These are phyloP conservation scores for Arctocebus calabarensis DNA, from an alignment of 2,797 vertebrate species.

Conservation along the genomic window DNA sequence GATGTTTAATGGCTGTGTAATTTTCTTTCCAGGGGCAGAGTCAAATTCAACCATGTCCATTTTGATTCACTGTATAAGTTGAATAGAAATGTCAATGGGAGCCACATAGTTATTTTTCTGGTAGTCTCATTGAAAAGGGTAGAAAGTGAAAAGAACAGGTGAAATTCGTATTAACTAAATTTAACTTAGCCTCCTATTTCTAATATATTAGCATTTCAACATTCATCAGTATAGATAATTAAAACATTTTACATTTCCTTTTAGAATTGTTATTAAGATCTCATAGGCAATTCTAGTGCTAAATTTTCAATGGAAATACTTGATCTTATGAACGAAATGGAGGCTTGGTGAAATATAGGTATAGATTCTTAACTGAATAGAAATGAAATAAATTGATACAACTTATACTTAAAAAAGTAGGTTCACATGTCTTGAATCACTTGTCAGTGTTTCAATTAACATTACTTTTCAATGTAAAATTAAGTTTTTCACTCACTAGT, in stretches of 20 bases:
- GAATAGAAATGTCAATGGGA: neutral
- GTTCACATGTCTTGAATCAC: too few relatives aligned
- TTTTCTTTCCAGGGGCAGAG: constrained; percentile 49
- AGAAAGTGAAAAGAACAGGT: neutral
- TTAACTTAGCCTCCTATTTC: neutral
- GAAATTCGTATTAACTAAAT: neutral
- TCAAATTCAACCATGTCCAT: neutral
- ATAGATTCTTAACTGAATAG: neutral
- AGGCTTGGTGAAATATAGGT: neutral
- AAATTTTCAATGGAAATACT: neutral
- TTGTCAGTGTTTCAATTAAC: neutral
- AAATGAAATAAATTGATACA: neutral
- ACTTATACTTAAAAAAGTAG: neutral
- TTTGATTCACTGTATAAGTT: neutral
- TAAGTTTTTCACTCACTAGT: neutral
- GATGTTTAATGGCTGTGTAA: constrained; percentile 3
- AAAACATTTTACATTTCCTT: neutral
- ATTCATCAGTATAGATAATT: neutral
- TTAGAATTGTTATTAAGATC: neutral
- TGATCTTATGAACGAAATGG: neutral
- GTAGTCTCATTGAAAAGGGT: neutral
- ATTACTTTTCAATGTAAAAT: neutral
- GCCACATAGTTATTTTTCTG: neutral
- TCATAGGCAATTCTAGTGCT: neutral
- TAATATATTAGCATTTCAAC: neutral